phyloP scores from a whole-genome alignment of 2,888 invertebrate species.

The Polia nebulosa region DNA sequence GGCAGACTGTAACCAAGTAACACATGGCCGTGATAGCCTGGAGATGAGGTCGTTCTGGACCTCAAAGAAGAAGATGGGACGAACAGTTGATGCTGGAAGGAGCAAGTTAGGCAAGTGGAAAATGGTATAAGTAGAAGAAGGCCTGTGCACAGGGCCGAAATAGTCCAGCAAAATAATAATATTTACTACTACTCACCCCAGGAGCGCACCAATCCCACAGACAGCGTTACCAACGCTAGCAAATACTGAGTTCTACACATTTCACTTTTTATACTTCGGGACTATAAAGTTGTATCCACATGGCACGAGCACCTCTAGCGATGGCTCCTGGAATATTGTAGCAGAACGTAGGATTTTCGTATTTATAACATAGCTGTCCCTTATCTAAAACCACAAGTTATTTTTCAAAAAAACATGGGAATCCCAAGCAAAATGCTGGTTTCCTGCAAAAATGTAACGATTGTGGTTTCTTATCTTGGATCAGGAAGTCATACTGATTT shows the following conservation, averaged over 20 bases:
- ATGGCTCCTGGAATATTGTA: not conserved
- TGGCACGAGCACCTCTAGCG: not conserved
- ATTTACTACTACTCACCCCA: slow-evolving; percentile 1
- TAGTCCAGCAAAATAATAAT: no score
- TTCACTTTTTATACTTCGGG: not conserved
- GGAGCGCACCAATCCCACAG: not conserved
- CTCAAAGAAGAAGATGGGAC: no score
- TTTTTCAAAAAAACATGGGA: no score
- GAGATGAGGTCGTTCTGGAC: no score
- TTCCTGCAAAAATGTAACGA: not conserved
- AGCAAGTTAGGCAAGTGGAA: no score
- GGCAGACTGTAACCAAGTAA: no score
- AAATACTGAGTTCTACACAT: not conserved
- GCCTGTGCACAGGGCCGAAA: no score
- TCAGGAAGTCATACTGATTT: no score
- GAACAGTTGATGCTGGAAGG: no score
- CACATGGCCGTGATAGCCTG: no score
- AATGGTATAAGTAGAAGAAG: no score
- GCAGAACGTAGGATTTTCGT: not conserved
- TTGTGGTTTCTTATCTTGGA: not conserved
- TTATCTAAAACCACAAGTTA: slow-evolving; percentile 1
- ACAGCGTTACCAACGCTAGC: not conserved
- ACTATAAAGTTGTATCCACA: not conserved
- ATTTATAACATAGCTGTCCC: not conserved
- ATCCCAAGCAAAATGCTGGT: not conserved